phyloP scores from a whole-genome alignment of 2,113 vertebrate genomes.

The Lampris incognitus region DNA sequence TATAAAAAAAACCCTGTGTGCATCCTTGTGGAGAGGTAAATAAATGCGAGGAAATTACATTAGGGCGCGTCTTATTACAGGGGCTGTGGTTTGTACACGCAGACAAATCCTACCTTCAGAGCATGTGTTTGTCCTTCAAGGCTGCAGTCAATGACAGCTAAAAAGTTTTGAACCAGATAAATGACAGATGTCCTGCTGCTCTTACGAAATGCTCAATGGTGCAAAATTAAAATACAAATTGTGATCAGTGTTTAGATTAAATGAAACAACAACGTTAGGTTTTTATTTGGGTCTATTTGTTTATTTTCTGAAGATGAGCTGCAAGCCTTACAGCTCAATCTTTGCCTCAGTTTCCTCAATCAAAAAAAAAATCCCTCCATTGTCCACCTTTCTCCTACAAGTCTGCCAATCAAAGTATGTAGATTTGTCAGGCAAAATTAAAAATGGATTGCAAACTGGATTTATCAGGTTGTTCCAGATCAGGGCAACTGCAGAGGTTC shows the following conservation, averaged over 20 bases:
- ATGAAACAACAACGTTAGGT: no score
- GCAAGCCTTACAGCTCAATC: no score
- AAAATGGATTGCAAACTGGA: neutral
- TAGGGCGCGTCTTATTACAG: neutral
- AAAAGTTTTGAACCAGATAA: neutral
- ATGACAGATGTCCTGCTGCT: neutral
- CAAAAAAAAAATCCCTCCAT: neutral
- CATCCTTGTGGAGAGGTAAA: neutral
- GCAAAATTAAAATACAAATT: neutral
- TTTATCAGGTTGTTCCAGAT: neutral
- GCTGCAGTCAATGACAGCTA: neutral
- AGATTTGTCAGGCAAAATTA: neutral
- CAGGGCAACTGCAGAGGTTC: neutral
- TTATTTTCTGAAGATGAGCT: no score
- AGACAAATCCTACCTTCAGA: neutral
- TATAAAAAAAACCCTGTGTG: neutral
- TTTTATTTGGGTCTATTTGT: no score
- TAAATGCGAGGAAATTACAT: neutral
- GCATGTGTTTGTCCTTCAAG: neutral
- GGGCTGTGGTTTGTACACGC: neutral
- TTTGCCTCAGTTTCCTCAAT: neutral
- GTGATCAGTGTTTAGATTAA: no score
- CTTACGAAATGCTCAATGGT: neutral
- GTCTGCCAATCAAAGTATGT: neutral
- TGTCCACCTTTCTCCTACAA: neutral